Evolutionary conservation across 2,797 vertebrate genomes (phyloP).

Genomic region (Scyliorhinus canicula): DNA sequence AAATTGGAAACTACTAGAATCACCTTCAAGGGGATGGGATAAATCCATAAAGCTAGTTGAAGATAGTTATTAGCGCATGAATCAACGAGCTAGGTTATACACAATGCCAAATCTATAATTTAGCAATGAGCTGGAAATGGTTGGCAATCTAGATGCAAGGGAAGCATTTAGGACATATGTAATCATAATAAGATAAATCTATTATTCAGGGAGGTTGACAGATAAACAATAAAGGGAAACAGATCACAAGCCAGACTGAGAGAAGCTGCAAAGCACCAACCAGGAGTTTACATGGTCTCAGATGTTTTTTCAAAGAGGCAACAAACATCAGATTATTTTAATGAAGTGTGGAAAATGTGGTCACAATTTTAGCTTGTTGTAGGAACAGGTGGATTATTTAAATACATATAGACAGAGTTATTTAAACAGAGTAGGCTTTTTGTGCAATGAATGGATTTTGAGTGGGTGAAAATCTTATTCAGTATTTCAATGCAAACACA

Average conservation of each 20-base stretch:
- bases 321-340: neutral
- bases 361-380: neutral
- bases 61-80: neutral
- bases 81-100: neutral
- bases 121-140: slow-evolving; percentile 8
- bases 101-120: slow-evolving; percentile 8
- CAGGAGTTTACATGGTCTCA: neutral
- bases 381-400: neutral
- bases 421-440: neutral
- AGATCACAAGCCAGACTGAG: neutral
- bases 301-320: neutral
- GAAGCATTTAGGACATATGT: neutral
- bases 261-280: neutral
- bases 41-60: neutral
- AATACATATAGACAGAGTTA: neutral
- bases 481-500: neutral
- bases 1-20: slow-evolving; percentile 5
- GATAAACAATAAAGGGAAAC: neutral
- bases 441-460: neutral
- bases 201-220: neutral
- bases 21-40: slow-evolving; percentile 19
- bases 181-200: slow-evolving; percentile 24
- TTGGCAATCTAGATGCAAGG: neutral
- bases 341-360: neutral
- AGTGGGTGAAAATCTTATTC: neutral